Evolutionary conservation across 2,113 vertebrate species (phyloP), one percentile per base, ranked within the genome.

Genomic region (Monopterus albus): DNA sequence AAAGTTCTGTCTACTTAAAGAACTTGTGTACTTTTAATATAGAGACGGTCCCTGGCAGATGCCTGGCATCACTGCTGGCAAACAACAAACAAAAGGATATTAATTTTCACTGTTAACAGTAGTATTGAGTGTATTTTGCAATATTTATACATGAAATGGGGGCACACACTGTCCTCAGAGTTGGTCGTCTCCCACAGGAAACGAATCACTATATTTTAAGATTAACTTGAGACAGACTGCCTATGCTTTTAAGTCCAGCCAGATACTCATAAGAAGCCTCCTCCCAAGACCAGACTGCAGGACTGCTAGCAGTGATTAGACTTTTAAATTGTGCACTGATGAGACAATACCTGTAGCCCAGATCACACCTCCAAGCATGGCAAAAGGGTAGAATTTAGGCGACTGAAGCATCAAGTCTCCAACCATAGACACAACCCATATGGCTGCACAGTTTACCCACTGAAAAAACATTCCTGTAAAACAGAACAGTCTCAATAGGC

Each of bases 391-490:
- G 82, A 96, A 96, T 14, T 65, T 93, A 0, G 96, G 96, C 0
- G 94, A 94, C 2, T 78, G 85, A 33, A 94, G 88, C 40, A 96
- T 77, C 50, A 95, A 45, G 76, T 96, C 93, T 66, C 93, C 93
- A 4, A 94, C 39, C 56, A 95, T 85, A 18, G 95, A 90, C 13
- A 95, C 91, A 0, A 92, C 17, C 96, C 95, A 97, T 74, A 97
- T 91, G 0, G 94, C 92, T 23, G 94, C 91, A 89, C 95, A 96
- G 49, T 90, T 93, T 29, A 98, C 85, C 96, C 96, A 98, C 1
- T 96, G 95, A 39, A 96, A 96, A 79, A 97, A 98, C 95, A 98
- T 95, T 13, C 96, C 96, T 98, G 55, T 3, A 7, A n/a, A 65
- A 49, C 28, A 73, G 2, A 17, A 59, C 6, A 50, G n/a, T n/a